Evolutionary conservation across 2,888 invertebrate genomes (phyloP).

Genomic region (Oeneis ivallda): DNA sequence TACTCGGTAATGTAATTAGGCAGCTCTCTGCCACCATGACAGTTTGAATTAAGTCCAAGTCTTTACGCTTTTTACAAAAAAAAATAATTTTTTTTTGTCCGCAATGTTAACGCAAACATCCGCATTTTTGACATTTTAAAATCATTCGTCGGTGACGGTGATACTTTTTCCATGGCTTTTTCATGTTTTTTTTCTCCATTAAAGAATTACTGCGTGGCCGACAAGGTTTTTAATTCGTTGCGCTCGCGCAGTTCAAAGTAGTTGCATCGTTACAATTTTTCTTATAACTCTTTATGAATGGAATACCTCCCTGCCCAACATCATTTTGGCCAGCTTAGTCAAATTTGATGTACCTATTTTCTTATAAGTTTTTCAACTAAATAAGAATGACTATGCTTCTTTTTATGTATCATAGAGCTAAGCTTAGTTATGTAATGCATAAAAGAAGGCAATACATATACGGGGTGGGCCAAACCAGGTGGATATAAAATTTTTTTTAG

Average conservation of each 20-base stretch:
- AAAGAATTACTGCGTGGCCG: constrained; percentile 46
- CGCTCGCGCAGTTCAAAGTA: constrained; percentile 37
- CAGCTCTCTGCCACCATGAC: not conserved
- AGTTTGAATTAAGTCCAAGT: not conserved
- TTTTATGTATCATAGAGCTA: too few species aligned
- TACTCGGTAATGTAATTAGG: too few species aligned
- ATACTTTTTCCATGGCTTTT: constrained; percentile 53
- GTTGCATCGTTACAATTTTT: not conserved
- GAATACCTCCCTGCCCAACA: too few species aligned
- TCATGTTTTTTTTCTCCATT: constrained; percentile 45
- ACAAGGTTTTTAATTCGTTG: constrained; percentile 58
- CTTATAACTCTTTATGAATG: too few species aligned
- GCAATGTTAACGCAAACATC: not conserved
- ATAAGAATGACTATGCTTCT: too few species aligned
- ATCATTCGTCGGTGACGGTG: constrained; percentile 36
- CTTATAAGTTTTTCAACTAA: too few species aligned
- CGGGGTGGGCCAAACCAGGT: too few species aligned
- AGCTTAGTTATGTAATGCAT: too few species aligned
- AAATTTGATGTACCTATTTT: not conserved
- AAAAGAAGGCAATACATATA: too few species aligned
- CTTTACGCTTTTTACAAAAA: not conserved
- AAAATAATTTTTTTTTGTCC: not conserved
- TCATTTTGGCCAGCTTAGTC: too few species aligned
- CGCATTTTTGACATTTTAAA: constrained; percentile 10
- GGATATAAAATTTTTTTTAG: too few species aligned